Evolutionary conservation across 2,797 vertebrate species (phyloP).

Genomic region (Enteromius paludinosus): DNA sequence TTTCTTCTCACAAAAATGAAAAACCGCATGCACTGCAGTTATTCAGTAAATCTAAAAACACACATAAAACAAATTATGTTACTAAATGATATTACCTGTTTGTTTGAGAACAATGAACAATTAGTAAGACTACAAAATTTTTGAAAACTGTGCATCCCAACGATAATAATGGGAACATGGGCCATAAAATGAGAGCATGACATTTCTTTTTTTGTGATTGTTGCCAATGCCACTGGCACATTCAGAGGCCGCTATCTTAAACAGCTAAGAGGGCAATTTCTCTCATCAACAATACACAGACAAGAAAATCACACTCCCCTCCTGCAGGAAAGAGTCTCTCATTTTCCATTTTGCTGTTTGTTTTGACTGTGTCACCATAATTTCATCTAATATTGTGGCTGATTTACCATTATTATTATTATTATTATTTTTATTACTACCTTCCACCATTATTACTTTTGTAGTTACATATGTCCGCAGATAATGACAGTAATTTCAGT

Average conservation of each 20-base stretch:
- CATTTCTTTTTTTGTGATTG: slow-evolving; percentile 67
- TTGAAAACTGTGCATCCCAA: background rate
- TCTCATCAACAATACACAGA: slow-evolving; percentile 47
- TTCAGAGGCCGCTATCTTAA: slow-evolving; percentile 65
- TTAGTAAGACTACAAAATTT: background rate
- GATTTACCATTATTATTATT: slow-evolving; percentile 79
- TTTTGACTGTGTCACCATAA: slow-evolving; percentile 74
- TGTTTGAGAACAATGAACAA: slow-evolving; percentile 1
- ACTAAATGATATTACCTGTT: background rate
- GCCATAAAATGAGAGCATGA: slow-evolving; percentile 33
- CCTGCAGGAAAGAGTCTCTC: slow-evolving; percentile 67
- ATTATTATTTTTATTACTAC: slow-evolving; percentile 63
- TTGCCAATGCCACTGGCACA: slow-evolving; percentile 70
- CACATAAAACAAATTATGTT: background rate
- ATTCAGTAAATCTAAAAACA: background rate
- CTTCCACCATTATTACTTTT: slow-evolving; percentile 54
- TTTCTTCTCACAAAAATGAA: background rate
- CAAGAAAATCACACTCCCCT: slow-evolving; percentile 54
- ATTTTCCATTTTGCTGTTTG: slow-evolving; percentile 71
- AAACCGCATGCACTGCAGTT: background rate
- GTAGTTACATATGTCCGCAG: slow-evolving; percentile 50
- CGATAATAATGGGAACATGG: slow-evolving; percentile 17
- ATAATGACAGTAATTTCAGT: slow-evolving; percentile 55
- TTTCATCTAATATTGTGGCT: slow-evolving; percentile 74
- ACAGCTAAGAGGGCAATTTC: slow-evolving; percentile 52